phyloP scores from a whole-genome alignment of 64 coral and sea anemone genomes.

The Trachythela sp. region DNA sequence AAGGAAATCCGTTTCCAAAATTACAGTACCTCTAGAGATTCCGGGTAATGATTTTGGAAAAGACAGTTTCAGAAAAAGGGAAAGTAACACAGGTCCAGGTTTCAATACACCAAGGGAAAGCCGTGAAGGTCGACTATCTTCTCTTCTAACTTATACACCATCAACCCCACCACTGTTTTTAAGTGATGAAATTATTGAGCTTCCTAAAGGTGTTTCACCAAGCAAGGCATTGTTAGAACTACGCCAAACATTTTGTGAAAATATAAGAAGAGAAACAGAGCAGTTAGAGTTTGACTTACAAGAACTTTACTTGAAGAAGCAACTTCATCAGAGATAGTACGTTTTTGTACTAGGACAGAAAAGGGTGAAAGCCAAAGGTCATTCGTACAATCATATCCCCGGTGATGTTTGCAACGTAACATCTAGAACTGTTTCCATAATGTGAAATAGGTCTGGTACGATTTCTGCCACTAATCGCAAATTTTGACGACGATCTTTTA shows the following conservation, averaged over 20 bases:
- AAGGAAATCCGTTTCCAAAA: not conserved
- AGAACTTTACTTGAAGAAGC: constrained; percentile 6
- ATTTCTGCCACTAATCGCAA: too few species aligned
- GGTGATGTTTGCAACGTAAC: too few species aligned
- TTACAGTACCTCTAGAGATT: not conserved
- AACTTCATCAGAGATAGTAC: not conserved
- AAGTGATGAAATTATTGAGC: not conserved
- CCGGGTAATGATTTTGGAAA: not conserved
- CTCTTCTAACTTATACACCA: not conserved
- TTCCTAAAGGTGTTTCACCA: not conserved
- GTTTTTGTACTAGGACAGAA: too few species aligned
- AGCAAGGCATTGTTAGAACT: not conserved
- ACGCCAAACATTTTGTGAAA: not conserved
- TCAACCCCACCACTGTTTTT: not conserved
- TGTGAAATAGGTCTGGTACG: too few species aligned
- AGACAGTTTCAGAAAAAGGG: not conserved
- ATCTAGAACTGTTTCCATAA: too few species aligned
- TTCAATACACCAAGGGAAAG: not conserved
- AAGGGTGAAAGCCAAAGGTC: too few species aligned
- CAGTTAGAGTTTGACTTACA: constrained; percentile 1
- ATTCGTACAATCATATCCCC: too few species aligned
- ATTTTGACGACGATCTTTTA: too few species aligned
- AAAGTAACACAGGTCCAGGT: not conserved
- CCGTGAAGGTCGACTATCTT: not conserved
- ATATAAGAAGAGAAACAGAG: constrained; percentile 1